These are phyloP conservation scores for Pelvicachromis taeniatus DNA, from an alignment of 2,113 vertebrate species.

Conservation along the genomic window DNA sequence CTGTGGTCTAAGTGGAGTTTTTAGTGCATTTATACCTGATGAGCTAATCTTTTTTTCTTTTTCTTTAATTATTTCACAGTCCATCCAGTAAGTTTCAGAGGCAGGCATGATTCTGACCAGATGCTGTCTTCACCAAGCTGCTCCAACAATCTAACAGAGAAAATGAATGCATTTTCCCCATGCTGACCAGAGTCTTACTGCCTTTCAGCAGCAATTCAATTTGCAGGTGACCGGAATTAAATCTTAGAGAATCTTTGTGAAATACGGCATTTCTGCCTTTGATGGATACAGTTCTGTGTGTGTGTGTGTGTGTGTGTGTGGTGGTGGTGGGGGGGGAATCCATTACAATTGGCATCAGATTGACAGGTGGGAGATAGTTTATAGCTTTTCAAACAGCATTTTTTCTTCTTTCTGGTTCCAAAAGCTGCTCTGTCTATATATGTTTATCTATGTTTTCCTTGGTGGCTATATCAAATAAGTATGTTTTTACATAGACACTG, in stretches of 20 bases:
- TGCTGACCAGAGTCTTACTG: constrained; percentile 1
- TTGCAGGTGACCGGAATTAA: constrained; percentile 19
- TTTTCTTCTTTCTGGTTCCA: background rate
- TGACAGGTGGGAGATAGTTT: background rate
- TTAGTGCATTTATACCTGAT: background rate
- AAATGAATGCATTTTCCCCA: constrained; percentile 9
- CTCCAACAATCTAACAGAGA: constrained; percentile 18
- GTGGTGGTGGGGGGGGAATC: no score
- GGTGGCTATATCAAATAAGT: background rate
- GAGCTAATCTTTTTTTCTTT: background rate
- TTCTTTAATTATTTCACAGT: background rate
- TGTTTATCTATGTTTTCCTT: background rate
- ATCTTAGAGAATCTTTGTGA: background rate
- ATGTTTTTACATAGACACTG: background rate
- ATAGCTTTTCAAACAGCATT: background rate
- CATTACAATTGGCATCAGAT: background rate
- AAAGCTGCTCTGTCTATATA: background rate
- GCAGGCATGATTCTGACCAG: constrained; percentile 11
- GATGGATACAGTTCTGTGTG: background rate
- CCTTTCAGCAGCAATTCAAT: constrained; percentile 28
- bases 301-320: no score
- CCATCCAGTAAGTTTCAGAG: background rate
- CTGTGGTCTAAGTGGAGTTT: background rate
- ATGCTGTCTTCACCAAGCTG: background rate
- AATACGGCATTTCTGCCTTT: background rate